Percentiles rank a stretch among this genome's conserved stretches.
Evolutionary conservation across 2,113 vertebrate species (phyloP).

Genomic region (Dasyornis broadbenti): DNA sequence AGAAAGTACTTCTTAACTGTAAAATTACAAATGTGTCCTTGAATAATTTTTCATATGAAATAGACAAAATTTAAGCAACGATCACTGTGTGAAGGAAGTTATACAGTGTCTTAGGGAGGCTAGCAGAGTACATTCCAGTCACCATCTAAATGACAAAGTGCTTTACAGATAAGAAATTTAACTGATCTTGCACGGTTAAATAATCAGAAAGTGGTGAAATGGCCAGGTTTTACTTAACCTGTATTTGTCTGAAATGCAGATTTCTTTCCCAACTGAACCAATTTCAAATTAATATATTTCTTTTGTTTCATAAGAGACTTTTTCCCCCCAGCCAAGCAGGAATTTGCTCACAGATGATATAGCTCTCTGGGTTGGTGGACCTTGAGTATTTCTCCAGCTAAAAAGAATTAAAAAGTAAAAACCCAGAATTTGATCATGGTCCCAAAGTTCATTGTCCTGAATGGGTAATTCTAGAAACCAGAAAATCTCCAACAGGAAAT

Average conservation of each 20-base stretch:
- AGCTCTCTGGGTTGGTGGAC: neutral
- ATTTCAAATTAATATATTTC: neutral
- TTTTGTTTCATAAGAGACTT: neutral
- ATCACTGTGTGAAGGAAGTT: neutral
- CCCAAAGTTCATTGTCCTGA: neutral
- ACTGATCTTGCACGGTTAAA: neutral
- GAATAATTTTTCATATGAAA: neutral
- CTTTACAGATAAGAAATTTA: constrained; percentile 24
- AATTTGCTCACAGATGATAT: neutral
- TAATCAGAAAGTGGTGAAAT: neutral
- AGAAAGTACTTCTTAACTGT: constrained; percentile 25
- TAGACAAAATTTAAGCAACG: neutral
- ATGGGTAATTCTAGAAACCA: neutral
- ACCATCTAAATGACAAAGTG: constrained; percentile 47
- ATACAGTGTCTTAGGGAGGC: constrained; percentile 19
- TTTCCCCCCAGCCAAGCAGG: neutral
- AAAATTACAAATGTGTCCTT: constrained; percentile 1
- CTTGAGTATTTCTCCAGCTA: neutral
- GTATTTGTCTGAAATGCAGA: neutral
- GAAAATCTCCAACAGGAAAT: neutral
- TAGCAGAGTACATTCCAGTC: constrained; percentile 51
- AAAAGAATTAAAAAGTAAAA: neutral
- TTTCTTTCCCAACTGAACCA: neutral
- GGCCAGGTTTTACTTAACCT: neutral
- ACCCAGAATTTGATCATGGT: neutral